Conservation (phyloP, 1,140 invertebrate genomes). For the Pinna nobilis region DNA sequence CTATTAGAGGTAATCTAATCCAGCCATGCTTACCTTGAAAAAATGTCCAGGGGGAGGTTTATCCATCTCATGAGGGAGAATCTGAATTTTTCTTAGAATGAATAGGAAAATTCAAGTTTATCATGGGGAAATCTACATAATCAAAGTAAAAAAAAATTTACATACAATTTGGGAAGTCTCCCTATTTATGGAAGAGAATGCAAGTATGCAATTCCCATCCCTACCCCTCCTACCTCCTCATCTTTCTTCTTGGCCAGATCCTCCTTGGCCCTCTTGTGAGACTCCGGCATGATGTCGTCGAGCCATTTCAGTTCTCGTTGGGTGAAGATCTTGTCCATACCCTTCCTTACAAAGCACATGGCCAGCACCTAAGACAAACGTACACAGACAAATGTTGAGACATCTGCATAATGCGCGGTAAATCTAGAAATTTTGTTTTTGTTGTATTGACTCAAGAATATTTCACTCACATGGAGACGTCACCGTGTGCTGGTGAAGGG, state of each 20-base stretch:
- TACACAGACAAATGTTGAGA: no score
- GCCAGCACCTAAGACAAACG: slow-evolving; percentile 87
- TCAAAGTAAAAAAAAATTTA: background rate
- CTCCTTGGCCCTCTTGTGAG: slow-evolving; percentile 57
- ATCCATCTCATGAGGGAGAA: slow-evolving; percentile 49
- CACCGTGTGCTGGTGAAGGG: no score
- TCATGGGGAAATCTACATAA: background rate
- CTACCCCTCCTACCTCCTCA: slow-evolving; percentile 16
- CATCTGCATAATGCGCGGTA: no score
- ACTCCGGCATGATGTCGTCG: slow-evolving; percentile 96
- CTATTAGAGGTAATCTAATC: slow-evolving; percentile 29
- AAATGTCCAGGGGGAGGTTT: no score
- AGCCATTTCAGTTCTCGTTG: slow-evolving; percentile 95
- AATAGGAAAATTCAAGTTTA: background rate
- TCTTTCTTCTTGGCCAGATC: slow-evolving; percentile 55
- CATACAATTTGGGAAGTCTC: background rate
- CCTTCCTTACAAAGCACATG: slow-evolving; percentile 97
- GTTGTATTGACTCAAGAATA: no score
- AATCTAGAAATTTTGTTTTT: no score
- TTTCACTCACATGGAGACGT: no score
- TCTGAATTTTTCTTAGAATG: slow-evolving; percentile 46
- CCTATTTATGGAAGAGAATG: background rate
- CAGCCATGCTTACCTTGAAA: no score
- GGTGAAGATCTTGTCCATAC: slow-evolving; percentile 93
- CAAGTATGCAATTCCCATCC: background rate